phyloP scores from a whole-genome alignment of 2,797 vertebrate genomes.

The Clarias laeviceps region DNA sequence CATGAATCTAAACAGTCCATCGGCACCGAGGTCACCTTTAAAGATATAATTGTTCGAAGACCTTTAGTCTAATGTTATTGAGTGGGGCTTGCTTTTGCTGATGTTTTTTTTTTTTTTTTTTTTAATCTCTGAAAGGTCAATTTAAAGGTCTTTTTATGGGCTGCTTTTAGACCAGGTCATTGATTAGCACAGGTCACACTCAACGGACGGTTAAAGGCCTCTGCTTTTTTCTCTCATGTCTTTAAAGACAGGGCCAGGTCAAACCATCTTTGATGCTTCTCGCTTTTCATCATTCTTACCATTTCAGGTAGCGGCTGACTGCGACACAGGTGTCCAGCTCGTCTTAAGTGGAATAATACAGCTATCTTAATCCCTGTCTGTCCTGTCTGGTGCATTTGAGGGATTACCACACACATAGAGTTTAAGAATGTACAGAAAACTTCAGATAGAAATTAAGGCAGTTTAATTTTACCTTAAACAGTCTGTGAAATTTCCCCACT shows the following conservation, averaged over 20 bases:
- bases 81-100: constrained; percentile 26
- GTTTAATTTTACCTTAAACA: background rate
- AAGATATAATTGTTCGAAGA: constrained; percentile 58
- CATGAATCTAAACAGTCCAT: constrained; percentile 25
- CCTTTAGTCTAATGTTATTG: constrained; percentile 28
- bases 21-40: constrained; percentile 47
- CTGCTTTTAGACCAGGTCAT: background rate
- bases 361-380: background rate
- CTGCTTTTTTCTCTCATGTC: constrained; percentile 14
- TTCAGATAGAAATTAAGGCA: background rate
- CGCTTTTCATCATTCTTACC: constrained; percentile 23
- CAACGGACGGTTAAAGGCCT: constrained; percentile 14
- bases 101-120: too few relatives aligned
- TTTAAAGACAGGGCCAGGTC: constrained; percentile 25
- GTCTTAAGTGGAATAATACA: background rate
- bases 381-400: background rate
- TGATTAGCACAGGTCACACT: constrained; percentile 16
- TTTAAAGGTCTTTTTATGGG: constrained; percentile 53
- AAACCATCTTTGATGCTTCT: constrained; percentile 15
- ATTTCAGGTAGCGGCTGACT: constrained; percentile 10
- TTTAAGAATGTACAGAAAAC: background rate
- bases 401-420: background rate
- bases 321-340: constrained; percentile 12
- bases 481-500: too few relatives aligned
- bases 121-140: constrained; percentile 62